These are phyloP conservation scores for Cyclina sinensis DNA, from an alignment of 1,140 invertebrate species.

Conservation along the genomic window DNA sequence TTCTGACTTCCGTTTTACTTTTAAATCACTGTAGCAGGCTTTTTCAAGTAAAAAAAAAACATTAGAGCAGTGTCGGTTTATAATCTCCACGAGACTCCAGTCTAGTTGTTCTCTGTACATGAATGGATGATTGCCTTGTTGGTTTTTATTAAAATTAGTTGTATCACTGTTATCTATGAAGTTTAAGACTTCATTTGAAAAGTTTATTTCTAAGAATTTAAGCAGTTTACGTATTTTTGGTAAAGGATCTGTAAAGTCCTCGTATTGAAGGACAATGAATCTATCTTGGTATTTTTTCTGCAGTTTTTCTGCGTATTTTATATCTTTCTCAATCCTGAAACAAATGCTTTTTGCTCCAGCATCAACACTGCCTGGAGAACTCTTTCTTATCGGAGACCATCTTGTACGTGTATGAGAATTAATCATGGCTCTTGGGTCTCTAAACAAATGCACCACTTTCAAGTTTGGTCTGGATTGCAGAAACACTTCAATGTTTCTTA, in stretches of 20 bases:
- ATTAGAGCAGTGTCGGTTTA: not conserved
- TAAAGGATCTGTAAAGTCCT: not conserved
- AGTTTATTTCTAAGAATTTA: conserved; percentile 1
- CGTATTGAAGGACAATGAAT: conserved; percentile 12
- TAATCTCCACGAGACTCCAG: not conserved
- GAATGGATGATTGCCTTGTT: not conserved
- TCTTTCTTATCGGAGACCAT: not conserved
- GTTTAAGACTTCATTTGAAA: not conserved
- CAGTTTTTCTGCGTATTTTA: not conserved
- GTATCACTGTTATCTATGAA: not conserved
- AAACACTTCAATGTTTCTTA: not conserved
- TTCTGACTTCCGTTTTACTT: too few relatives aligned
- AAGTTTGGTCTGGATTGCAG: not conserved
- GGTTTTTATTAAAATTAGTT: not conserved
- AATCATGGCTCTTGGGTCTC: conserved; percentile 45
- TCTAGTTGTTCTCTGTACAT: conserved; percentile 8
- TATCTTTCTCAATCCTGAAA: not conserved
- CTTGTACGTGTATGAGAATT: not conserved
- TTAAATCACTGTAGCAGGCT: too few relatives aligned
- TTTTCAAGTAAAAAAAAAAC: not conserved
- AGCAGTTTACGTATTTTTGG: not conserved
- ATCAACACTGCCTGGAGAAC: not conserved
- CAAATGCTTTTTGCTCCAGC: not conserved
- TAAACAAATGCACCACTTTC: conserved; percentile 44
- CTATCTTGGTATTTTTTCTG: not conserved